phyloP scores from a whole-genome alignment of 2,797 vertebrate species.

The Psittacula derbiana region DNA sequence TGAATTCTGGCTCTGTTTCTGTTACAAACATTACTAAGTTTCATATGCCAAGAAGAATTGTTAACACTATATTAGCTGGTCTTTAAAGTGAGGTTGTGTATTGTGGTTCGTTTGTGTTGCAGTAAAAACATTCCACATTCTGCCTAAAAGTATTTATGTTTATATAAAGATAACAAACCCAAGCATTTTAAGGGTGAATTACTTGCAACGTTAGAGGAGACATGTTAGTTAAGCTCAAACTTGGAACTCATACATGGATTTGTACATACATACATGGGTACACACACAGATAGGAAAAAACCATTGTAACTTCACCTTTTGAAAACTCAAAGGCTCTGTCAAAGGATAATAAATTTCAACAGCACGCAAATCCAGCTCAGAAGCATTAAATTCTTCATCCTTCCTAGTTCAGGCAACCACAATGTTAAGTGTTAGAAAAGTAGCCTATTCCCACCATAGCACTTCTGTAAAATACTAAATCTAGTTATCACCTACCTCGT shows the following conservation, averaged over 20 bases:
- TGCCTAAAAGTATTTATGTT: not conserved
- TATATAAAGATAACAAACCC: not conserved
- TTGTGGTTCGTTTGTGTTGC: not conserved
- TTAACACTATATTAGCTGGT: not conserved
- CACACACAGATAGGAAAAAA: not conserved
- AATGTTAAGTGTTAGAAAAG: not conserved
- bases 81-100: not conserved
- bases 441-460: not conserved
- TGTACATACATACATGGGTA: rapidly evolving
- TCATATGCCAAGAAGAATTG: not conserved
- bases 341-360: not conserved
- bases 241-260: not conserved
- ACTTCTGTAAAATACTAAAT: not conserved
- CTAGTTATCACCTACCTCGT: not conserved
- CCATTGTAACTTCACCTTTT: not conserved
- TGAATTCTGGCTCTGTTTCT: not conserved
- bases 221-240: not conserved
- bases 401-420: not conserved
- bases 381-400: not conserved
- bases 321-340: not conserved
- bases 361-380: not conserved
- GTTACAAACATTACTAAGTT: not conserved
- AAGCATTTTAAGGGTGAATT: not conserved
- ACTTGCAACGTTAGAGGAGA: not conserved
- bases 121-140: not conserved